Conservation (phyloP, 2,888 invertebrate species). For the Aelia acuminata region DNA sequence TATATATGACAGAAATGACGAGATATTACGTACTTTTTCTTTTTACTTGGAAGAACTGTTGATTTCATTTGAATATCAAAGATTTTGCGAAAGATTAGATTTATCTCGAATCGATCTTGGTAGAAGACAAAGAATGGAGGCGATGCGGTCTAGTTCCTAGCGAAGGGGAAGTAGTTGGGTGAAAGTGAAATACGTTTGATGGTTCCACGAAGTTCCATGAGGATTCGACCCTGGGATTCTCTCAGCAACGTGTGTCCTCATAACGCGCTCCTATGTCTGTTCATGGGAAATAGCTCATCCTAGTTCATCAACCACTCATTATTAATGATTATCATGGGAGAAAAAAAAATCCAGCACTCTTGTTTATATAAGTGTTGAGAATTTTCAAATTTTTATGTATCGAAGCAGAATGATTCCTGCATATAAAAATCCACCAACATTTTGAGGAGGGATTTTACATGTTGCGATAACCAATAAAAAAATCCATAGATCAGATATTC, state of each 20-base stretch:
- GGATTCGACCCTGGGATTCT: background rate
- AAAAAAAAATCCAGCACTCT: background rate
- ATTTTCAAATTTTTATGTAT: no score
- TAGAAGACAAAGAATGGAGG: background rate
- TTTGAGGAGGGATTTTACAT: no score
- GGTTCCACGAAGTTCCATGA: background rate
- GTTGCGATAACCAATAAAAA: no score
- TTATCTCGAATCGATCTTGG: background rate
- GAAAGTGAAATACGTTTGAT: background rate
- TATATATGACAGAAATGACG: no score
- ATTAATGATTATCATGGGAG: background rate
- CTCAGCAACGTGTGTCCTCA: background rate
- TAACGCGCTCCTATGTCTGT: background rate
- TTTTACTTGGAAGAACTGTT: background rate
- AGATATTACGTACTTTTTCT: background rate
- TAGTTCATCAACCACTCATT: background rate
- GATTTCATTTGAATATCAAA: background rate
- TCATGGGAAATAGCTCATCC: background rate
- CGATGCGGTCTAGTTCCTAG: background rate
- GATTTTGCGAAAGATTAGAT: background rate
- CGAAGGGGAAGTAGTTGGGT: conserved; percentile 16
- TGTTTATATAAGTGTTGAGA: background rate
- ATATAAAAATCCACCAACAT: no score
- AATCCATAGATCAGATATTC: no score
- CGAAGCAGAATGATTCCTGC: no score